A percentile compares a stretch with the other conserved stretches of the same genome.
Conservation (phyloP, 2,113 vertebrate species). For the Haplochromis burtoni region DNA sequence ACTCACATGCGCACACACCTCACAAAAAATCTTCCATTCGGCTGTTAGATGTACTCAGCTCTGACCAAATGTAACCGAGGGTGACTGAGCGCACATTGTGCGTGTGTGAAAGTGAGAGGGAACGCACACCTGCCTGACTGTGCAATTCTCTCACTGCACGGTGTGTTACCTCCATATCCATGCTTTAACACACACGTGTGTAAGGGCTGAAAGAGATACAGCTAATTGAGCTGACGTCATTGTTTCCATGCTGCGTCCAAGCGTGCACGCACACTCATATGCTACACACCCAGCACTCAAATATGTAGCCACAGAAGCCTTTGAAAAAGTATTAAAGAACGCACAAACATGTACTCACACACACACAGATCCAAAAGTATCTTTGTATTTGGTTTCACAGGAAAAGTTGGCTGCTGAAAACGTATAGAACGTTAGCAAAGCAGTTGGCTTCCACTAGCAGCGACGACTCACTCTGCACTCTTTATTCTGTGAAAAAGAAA, state of each 20-base stretch:
- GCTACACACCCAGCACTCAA: not conserved
- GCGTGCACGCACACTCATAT: not conserved
- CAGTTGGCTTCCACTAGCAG: slow-evolving; percentile 8
- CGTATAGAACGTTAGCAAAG: not conserved
- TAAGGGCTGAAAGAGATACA: not conserved
- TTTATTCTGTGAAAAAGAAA: slow-evolving; percentile 6
- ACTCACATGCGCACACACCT: not conserved
- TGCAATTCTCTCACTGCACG: not conserved
- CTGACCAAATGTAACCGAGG: not conserved
- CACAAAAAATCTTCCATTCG: not conserved
- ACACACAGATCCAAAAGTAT: not conserved
- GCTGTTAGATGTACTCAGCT: not conserved
- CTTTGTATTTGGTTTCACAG: slow-evolving; percentile 22
- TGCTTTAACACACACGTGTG: not conserved
- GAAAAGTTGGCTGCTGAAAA: slow-evolving; percentile 27
- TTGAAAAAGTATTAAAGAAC: not conserved
- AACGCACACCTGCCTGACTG: not conserved
- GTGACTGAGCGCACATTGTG: not conserved
- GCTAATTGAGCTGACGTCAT: not conserved
- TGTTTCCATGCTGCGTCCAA: not conserved
- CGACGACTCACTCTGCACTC: slow-evolving; percentile 15
- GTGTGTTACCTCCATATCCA: not conserved
- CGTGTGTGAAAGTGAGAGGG: not conserved
- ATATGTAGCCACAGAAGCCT: not conserved
- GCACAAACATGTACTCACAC: not conserved